These are phyloP conservation scores for Phylloscopus whistleri DNA, from an alignment of 2,113 vertebrate species.

Conservation along the genomic window DNA sequence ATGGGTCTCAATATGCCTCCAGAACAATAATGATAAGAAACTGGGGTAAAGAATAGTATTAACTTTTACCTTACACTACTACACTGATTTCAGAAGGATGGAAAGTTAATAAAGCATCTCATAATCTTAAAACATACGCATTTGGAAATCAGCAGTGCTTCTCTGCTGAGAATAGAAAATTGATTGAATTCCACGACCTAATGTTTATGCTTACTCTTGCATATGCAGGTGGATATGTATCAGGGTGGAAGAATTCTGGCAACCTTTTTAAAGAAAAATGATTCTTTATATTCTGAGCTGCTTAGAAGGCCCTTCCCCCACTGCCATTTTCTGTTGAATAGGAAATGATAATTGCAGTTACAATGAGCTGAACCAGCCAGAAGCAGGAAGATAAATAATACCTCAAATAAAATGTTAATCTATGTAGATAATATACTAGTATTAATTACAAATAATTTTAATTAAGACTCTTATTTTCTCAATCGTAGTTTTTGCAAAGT, in stretches of 20 bases:
- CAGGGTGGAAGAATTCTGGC: not conserved
- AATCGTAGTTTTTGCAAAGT: not conserved
- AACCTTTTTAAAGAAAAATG: conserved; percentile 1
- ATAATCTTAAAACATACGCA: not conserved
- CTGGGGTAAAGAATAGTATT: not conserved
- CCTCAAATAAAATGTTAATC: conserved; percentile 20
- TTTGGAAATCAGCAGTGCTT: conserved; percentile 10
- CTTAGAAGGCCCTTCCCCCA: not conserved
- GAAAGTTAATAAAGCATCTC: not conserved
- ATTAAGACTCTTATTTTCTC: not conserved
- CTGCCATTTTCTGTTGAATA: not conserved
- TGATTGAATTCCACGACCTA: conserved; percentile 7
- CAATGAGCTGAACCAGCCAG: conserved; percentile 3
- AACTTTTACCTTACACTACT: not conserved
- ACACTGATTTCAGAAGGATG: not conserved
- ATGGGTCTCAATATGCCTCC: not conserved
- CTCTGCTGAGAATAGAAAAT: conserved; percentile 10
- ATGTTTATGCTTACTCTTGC: conserved; percentile 22
- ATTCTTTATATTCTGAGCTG: not conserved
- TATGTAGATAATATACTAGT: not conserved
- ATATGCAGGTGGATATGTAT: not conserved
- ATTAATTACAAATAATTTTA: conserved; percentile 39
- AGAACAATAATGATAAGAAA: not conserved
- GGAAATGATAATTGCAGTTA: conserved; percentile 25
- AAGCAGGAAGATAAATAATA: conserved; percentile 16